These are phyloP conservation scores for Drusus annulatus DNA, from an alignment of 1,140 invertebrate genomes.

Conservation along the genomic window DNA sequence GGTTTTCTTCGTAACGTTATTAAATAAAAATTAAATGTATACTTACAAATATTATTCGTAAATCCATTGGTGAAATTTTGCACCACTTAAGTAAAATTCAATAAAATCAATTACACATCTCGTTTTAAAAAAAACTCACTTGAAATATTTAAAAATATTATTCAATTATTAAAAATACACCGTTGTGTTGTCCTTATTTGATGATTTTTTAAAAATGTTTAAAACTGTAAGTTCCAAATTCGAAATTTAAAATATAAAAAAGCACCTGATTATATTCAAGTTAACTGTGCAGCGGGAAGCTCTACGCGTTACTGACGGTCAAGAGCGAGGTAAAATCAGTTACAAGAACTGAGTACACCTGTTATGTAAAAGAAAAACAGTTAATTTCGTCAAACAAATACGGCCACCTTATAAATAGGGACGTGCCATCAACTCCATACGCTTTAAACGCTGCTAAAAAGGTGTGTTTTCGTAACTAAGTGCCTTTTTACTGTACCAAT, in stretches of 20 bases:
- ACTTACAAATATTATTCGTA: slow-evolving; percentile 36
- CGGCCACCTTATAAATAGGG: background rate
- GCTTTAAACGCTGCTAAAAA: background rate
- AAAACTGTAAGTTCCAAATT: background rate
- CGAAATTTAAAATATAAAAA: too few relatives aligned
- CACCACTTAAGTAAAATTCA: too few relatives aligned
- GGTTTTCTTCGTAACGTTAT: too few relatives aligned
- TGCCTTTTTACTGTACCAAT: background rate
- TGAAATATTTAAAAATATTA: background rate
- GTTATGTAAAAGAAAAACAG: slow-evolving; percentile 19
- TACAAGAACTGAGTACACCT: slow-evolving; percentile 32
- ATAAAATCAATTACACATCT: slow-evolving; percentile 4
- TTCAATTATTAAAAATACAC: too few relatives aligned
- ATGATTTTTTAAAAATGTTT: background rate
- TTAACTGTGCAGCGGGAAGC: slow-evolving; percentile 28
- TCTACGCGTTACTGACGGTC: slow-evolving; percentile 27
- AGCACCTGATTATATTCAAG: background rate
- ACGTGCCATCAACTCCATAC: background rate
- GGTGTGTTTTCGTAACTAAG: background rate
- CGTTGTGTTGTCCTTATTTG: background rate
- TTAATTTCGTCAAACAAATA: background rate
- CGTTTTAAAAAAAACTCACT: background rate
- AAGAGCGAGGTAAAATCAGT: slow-evolving; percentile 33
- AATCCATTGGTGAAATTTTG: slow-evolving; percentile 10
- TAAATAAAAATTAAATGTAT: background rate